Conservation (phyloP, 2,888 invertebrate species). For the Nasonia oneida region DNA sequence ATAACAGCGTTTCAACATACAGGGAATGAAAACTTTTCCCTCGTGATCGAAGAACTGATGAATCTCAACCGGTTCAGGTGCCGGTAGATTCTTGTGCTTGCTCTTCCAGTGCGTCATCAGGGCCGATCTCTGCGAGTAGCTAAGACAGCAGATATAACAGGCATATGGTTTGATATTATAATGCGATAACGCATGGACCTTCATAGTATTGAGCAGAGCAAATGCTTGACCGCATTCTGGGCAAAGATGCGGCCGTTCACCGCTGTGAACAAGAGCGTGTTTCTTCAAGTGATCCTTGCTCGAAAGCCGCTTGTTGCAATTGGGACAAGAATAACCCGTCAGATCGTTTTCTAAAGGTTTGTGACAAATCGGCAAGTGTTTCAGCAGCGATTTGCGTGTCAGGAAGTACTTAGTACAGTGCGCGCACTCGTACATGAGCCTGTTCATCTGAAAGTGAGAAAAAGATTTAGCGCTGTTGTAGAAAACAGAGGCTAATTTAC, state of each 20-base stretch:
- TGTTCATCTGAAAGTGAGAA: conserved; percentile 10
- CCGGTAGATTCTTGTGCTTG: conserved; percentile 63
- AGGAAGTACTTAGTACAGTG: conserved; percentile 34
- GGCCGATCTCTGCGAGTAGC: conserved; percentile 66
- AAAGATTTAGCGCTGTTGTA: background rate
- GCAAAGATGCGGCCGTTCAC: conserved; percentile 57
- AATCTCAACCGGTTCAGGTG: conserved; percentile 62
- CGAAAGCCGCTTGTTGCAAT: conserved; percentile 78
- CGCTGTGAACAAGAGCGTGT: conserved; percentile 57
- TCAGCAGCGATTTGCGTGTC: conserved; percentile 14
- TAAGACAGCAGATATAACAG: conserved; percentile 64
- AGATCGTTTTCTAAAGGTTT: conserved; percentile 77
- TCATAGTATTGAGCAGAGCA: conserved; percentile 57
- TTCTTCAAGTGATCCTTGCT: conserved; percentile 65
- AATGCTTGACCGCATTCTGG: conserved; percentile 62
- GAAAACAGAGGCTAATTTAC: background rate
- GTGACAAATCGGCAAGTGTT: conserved; percentile 59
- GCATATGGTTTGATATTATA: conserved; percentile 65
- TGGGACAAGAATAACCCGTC: conserved; percentile 70
- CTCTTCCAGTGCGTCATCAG: conserved; percentile 67
- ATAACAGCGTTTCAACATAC: conserved; percentile 20
- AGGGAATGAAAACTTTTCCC: conserved; percentile 15
- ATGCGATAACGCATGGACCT: conserved; percentile 63
- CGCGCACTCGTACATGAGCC: conserved; percentile 7
- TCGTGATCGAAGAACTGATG: conserved; percentile 50